Conservation (phyloP, 2,888 invertebrate species). For the Galerucella nymphaeae region DNA sequence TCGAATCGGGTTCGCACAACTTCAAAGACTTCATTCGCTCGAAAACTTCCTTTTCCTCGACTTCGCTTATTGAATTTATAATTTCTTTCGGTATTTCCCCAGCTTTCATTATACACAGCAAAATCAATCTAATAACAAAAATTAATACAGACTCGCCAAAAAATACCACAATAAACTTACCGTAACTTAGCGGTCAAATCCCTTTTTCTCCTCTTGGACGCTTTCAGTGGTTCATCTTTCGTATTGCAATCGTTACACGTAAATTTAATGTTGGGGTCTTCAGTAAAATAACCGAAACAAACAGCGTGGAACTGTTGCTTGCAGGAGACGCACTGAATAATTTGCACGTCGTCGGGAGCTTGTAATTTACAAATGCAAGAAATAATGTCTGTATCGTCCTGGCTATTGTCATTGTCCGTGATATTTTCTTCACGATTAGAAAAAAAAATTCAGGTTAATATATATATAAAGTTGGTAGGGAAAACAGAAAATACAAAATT, state of each 20-base stretch:
- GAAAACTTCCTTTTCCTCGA: not conserved
- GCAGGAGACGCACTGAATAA: slow-evolving; percentile 26
- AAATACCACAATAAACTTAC: not conserved
- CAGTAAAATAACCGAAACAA: slow-evolving; percentile 29
- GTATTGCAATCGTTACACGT: not conserved
- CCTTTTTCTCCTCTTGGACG: not conserved
- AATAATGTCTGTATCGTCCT: not conserved
- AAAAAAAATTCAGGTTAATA: not conserved
- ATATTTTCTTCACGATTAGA: not conserved
- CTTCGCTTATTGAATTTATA: not conserved
- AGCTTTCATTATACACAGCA: not conserved
- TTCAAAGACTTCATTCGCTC: not conserved
- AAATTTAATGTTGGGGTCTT: not conserved
- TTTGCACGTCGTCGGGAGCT: not conserved
- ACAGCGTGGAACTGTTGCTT: slow-evolving; percentile 28
- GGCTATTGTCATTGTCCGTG: not conserved
- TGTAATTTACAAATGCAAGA: slow-evolving; percentile 27
- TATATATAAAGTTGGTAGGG: too few relatives aligned
- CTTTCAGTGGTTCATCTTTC: not conserved
- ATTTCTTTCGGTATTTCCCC: not conserved
- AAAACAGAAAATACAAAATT: not conserved
- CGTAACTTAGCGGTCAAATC: not conserved
- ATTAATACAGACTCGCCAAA: not conserved
- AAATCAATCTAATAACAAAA: not conserved
- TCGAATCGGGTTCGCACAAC: not conserved